These are phyloP conservation scores for Eueides isabella DNA, from an alignment of 1,140 invertebrate genomes.

Conservation along the genomic window DNA sequence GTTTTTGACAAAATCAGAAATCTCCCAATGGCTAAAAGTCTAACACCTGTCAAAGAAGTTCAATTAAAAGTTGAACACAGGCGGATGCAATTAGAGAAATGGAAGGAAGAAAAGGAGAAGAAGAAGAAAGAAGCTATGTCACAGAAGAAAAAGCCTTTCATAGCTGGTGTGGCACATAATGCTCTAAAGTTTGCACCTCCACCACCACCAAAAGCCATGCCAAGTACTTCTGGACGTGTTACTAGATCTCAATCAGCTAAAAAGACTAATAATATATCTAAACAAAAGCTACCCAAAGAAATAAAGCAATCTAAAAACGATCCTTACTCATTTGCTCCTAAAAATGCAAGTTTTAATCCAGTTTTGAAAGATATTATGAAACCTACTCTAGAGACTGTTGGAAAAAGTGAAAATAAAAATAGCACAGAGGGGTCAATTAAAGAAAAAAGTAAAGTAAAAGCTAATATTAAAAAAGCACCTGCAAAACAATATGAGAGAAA, in stretches of 20 bases:
- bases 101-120: constrained; percentile 70
- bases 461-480: constrained; percentile 19
- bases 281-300: constrained; percentile 28
- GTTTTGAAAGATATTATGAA: constrained; percentile 50
- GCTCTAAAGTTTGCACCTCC: constrained; percentile 58
- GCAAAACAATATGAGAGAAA: constrained; percentile 23
- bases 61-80: constrained; percentile 57
- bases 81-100: constrained; percentile 63
- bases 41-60: constrained; percentile 38
- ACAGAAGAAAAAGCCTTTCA: constrained; percentile 69
- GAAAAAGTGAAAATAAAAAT: constrained; percentile 14
- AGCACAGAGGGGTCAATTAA: constrained; percentile 11
- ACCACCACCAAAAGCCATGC: constrained; percentile 49
- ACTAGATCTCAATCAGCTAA: constrained; percentile 62
- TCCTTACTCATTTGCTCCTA: constrained; percentile 64
- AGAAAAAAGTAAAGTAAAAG: constrained; percentile 1
- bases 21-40: constrained; percentile 50
- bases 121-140: constrained; percentile 57
- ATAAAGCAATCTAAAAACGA: constrained; percentile 31
- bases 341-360: constrained; percentile 63
- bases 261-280: constrained; percentile 24
- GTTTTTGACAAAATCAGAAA: constrained; percentile 64
- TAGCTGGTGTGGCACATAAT: constrained; percentile 52
- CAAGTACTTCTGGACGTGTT: constrained; percentile 64
- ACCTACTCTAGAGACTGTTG: constrained; percentile 39